Evolutionary conservation across 37 sponge, comb jelly and placozoan genomes (phyloP).

Genomic region (Agelas oroides): DNA sequence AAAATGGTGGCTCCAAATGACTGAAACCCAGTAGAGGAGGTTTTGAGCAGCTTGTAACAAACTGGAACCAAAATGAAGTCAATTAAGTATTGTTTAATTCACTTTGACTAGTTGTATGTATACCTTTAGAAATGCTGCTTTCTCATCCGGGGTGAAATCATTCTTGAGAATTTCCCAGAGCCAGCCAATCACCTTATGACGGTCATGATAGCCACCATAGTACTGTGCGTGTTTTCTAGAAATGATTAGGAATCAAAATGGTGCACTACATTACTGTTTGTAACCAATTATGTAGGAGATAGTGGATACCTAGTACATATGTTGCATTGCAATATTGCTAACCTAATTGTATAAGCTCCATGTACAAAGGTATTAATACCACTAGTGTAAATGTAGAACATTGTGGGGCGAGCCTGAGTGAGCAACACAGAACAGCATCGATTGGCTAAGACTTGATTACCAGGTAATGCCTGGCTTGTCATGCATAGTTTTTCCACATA

Average conservation of each 20-base stretch:
- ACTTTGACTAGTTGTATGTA: not conserved
- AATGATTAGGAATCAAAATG: not conserved
- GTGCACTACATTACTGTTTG: no score
- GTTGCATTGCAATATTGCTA: not conserved
- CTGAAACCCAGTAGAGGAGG: constrained; percentile 95
- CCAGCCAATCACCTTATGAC: constrained; percentile 92
- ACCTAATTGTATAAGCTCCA: no score
- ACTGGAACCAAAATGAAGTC: constrained; percentile 52
- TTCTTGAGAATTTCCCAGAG: constrained; percentile 95
- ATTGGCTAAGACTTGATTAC: no score
- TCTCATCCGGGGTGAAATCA: constrained; percentile 86
- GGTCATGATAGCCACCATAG: constrained; percentile 93
- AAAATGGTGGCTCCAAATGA: constrained; percentile 89
- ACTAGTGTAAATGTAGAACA: no score
- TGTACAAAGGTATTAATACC: no score
- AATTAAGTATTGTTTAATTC: not conserved
- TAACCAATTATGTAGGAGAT: not conserved
- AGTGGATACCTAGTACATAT: no score
- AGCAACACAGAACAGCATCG: no score
- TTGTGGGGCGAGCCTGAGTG: no score
- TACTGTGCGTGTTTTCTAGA: constrained; percentile 68
- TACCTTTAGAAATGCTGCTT: constrained; percentile 88
- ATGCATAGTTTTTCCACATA: no score
- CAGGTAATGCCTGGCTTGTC: no score
- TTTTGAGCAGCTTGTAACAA: constrained; percentile 98